Percentiles rank a stretch among this genome's conserved stretches.
phyloP scores from a whole-genome alignment of 2,797 vertebrate genomes.

The Tarsius wallacei region DNA sequence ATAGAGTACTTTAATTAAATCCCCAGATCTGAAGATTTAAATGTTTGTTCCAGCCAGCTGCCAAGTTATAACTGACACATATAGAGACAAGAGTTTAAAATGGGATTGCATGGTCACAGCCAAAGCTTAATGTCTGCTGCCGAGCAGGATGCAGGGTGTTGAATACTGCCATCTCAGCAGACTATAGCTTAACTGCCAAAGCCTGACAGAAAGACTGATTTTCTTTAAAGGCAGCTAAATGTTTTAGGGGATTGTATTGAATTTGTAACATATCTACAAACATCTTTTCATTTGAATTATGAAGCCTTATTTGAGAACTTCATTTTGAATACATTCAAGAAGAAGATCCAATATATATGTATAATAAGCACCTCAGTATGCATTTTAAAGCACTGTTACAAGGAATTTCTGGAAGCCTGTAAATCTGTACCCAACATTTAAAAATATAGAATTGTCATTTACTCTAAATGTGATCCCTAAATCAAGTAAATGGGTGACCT shows the following conservation, averaged over 20 bases:
- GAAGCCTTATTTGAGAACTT: constrained; percentile 71
- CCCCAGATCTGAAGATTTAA: constrained; percentile 74
- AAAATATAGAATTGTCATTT: constrained; percentile 33
- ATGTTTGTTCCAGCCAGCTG: constrained; percentile 60
- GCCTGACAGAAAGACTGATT: constrained; percentile 69
- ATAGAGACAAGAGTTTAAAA: constrained; percentile 68
- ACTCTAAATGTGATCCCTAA: background rate
- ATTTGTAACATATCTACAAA: constrained; percentile 70
- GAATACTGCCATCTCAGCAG: constrained; percentile 83
- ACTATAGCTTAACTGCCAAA: constrained; percentile 61
- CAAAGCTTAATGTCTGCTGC: constrained; percentile 55
- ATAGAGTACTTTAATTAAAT: constrained; percentile 74
- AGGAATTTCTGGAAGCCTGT: constrained; percentile 41
- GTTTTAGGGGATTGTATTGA: constrained; percentile 5
- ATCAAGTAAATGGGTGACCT: background rate
- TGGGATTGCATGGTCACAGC: constrained; percentile 51
- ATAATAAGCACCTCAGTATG: background rate
- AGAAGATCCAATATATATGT: background rate
- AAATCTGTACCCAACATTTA: background rate
- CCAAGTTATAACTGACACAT: constrained; percentile 64
- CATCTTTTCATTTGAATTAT: constrained; percentile 70
- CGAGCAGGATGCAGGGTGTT: constrained; percentile 4
- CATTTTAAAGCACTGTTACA: background rate
- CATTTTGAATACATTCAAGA: constrained; percentile 61
- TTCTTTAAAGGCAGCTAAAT: constrained; percentile 74